These are phyloP conservation scores for Dascillus cervinus DNA, from an alignment of 2,888 invertebrate genomes.

Conservation along the genomic window DNA sequence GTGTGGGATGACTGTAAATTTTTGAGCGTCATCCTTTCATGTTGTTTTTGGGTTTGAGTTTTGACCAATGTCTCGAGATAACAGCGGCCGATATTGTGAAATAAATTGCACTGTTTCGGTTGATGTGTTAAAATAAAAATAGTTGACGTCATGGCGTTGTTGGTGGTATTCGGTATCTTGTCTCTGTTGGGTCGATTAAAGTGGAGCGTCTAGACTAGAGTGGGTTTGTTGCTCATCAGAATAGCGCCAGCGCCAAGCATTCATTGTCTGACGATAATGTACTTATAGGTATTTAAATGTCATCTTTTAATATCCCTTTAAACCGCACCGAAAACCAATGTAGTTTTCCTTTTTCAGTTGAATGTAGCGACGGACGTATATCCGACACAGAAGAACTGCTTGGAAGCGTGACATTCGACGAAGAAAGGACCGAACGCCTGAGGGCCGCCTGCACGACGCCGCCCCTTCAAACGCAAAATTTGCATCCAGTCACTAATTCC, in stretches of 20 bases:
- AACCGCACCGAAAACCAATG: too few species aligned
- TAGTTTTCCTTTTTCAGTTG: slow-evolving; percentile 13
- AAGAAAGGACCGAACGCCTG: slow-evolving; percentile 20
- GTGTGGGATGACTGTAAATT: too few species aligned
- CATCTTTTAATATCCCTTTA: too few species aligned
- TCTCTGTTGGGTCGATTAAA: slow-evolving; percentile 1
- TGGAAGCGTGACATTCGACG: slow-evolving; percentile 37
- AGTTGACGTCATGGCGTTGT: slow-evolving; percentile 5
- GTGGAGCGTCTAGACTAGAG: slow-evolving; percentile 5
- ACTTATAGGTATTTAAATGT: too few species aligned
- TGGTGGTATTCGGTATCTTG: slow-evolving; percentile 6
- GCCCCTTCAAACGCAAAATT: slow-evolving; percentile 10
- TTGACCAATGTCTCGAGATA: too few species aligned
- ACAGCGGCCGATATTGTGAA: too few species aligned
- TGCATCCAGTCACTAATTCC: slow-evolving; percentile 4
- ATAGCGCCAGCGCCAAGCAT: slow-evolving; percentile 6
- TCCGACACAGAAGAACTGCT: slow-evolving; percentile 64
- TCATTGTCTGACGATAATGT: slow-evolving; percentile 4
- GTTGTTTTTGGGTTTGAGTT: too few species aligned
- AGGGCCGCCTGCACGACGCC: slow-evolving; percentile 22
- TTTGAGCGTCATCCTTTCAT: too few species aligned
- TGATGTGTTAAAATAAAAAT: slow-evolving; percentile 4
- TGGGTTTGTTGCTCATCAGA: slow-evolving; percentile 1
- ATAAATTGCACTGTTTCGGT: neutral
- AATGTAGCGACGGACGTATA: slow-evolving; percentile 24